Conservation (phyloP, 2,888 invertebrate species). For the Drosophila quasianomalipes region DNA sequence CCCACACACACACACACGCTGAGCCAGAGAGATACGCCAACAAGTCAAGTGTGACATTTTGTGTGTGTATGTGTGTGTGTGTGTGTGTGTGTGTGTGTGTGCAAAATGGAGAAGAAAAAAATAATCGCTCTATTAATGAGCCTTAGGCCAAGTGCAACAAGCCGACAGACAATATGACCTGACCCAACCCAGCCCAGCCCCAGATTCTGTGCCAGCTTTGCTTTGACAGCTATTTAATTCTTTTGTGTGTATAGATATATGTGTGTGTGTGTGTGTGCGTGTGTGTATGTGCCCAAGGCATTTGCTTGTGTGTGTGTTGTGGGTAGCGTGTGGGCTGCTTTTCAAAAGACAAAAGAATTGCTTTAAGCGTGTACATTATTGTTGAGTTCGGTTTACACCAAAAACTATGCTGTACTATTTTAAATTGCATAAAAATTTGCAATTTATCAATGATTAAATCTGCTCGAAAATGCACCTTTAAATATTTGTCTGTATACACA, state of each 20-base stretch:
- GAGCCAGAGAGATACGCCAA: background rate
- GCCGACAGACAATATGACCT: slow-evolving; percentile 75
- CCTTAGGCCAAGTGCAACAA: slow-evolving; percentile 81
- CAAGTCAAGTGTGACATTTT: slow-evolving; percentile 34
- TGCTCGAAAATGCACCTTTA: background rate
- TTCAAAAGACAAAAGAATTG: slow-evolving; percentile 8
- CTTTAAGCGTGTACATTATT: background rate
- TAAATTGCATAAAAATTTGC: background rate
- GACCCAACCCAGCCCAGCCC: slow-evolving; percentile 51
- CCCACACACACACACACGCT: background rate
- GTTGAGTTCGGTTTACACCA: background rate
- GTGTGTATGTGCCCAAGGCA: slow-evolving; percentile 6
- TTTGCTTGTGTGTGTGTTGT: slow-evolving; percentile 9
- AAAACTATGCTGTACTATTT: slow-evolving; percentile 1
- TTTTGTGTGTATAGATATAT: slow-evolving; percentile 20
- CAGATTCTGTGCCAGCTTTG: slow-evolving; percentile 12
- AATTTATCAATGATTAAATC: background rate
- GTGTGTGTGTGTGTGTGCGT: slow-evolving; percentile 4
- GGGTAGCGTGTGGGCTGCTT: slow-evolving; percentile 5
- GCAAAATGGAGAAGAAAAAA: slow-evolving; percentile 56
- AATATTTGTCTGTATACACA: background rate
- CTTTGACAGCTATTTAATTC: slow-evolving; percentile 48
- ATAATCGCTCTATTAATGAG: slow-evolving; percentile 78
- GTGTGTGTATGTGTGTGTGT: slow-evolving; percentile 30
- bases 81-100: slow-evolving; percentile 11